These are phyloP conservation scores for Leptocoma aspasia DNA, from an alignment of 2,113 vertebrate genomes.

Conservation along the genomic window DNA sequence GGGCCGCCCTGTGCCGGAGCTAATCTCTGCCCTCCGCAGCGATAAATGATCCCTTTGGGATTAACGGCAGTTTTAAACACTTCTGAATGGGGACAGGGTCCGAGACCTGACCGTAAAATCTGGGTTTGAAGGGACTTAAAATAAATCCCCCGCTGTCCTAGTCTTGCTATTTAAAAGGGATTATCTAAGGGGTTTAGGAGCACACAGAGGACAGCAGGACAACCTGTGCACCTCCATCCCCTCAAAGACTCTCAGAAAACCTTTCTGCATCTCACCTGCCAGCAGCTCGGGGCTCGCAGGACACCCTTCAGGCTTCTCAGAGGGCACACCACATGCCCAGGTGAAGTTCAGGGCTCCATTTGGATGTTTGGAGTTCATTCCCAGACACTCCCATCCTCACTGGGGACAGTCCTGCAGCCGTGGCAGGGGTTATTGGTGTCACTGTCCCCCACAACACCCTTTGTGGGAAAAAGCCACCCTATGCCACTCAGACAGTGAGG, in stretches of 20 bases:
- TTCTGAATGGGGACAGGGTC: neutral
- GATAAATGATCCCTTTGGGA: neutral
- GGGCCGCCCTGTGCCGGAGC: neutral
- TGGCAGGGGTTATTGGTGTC: neutral
- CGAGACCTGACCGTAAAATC: constrained; percentile 25
- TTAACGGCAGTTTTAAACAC: neutral
- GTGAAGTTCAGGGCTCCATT: neutral
- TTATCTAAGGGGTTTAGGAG: constrained; percentile 47
- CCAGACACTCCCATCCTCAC: neutral
- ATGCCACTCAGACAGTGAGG: constrained; percentile 1
- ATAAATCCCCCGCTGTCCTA: constrained; percentile 33
- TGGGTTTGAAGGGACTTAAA: constrained; percentile 37
- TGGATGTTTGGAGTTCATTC: rapidly evolving
- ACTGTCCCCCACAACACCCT: neutral
- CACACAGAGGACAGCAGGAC: neutral
- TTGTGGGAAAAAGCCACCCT: neutral
- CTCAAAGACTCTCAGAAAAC: neutral
- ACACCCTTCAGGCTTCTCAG: neutral
- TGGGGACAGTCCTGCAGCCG: rapidly evolving
- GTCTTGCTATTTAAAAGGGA: constrained; percentile 43
- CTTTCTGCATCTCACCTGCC: neutral
- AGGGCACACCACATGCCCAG: neutral
- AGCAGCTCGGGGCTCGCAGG: rapidly evolving
- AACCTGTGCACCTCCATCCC: neutral
- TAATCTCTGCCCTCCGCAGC: neutral